phyloP scores from a whole-genome alignment of 2,797 vertebrate species.

The Trachops cirrhosus region DNA sequence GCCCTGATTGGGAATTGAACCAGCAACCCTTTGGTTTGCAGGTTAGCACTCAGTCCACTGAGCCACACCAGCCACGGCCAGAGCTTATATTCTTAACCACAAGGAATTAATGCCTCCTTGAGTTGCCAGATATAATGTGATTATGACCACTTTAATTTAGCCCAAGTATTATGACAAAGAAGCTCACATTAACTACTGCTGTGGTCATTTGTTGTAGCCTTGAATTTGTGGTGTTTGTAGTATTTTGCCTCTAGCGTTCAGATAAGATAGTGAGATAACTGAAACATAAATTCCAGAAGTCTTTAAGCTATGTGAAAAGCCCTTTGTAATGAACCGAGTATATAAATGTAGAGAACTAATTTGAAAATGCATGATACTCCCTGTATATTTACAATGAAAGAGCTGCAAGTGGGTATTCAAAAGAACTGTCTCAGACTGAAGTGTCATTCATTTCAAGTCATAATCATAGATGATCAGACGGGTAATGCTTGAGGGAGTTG shows the following conservation, averaged over 20 bases:
- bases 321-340: background rate
- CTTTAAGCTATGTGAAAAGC: slow-evolving; percentile 11
- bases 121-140: background rate
- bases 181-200: background rate
- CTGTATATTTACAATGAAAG: slow-evolving; percentile 31
- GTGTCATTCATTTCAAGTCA: slow-evolving; percentile 14
- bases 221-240: background rate
- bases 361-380: background rate
- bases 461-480: background rate
- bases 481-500: slow-evolving; percentile 24
- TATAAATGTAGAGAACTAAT: slow-evolving; percentile 27
- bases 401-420: background rate
- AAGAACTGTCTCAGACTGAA: slow-evolving; percentile 3
- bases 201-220: slow-evolving; percentile 3
- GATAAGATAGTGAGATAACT: background rate
- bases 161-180: slow-evolving; percentile 7
- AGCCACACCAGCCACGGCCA: background rate
- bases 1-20: no score
- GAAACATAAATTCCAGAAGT: slow-evolving; percentile 30
- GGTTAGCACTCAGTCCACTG: no score
- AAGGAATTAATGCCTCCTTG: background rate
- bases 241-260: background rate
- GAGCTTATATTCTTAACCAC: slow-evolving; percentile 37
- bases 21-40: no score
- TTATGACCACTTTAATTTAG: slow-evolving; percentile 55